A percentile compares a stretch with the other conserved stretches of the same genome.
phyloP scores from a whole-genome alignment of 2,888 invertebrate species.

The Sussaba pulchella region DNA sequence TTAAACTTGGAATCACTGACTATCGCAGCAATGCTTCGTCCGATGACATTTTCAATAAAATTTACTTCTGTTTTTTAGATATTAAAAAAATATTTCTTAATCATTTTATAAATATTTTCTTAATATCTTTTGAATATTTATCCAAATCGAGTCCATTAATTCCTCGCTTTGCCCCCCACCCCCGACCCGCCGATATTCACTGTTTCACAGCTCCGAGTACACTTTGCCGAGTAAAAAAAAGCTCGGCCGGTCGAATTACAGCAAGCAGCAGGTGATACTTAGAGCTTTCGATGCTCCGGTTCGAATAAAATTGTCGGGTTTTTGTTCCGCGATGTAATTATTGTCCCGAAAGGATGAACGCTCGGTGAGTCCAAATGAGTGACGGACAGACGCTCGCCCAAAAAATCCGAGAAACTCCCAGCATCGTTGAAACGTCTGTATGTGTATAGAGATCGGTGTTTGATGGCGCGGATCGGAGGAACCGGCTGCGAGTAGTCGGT shows the following conservation, averaged over 20 bases:
- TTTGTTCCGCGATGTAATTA: slow-evolving; percentile 68
- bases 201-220: too few species aligned
- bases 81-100: too few species aligned
- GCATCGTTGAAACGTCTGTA: neutral
- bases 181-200: too few species aligned
- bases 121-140: too few species aligned
- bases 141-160: too few species aligned
- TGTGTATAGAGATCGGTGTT: neutral
- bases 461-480: slow-evolving; percentile 7
- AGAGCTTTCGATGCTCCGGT: slow-evolving; percentile 38
- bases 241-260: slow-evolving; percentile 62
- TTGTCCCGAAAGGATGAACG: slow-evolving; percentile 54
- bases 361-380: slow-evolving; percentile 46
- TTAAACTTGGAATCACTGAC: too few species aligned
- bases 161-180: too few species aligned
- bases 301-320: slow-evolving; percentile 62
- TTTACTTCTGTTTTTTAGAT: too few species aligned
- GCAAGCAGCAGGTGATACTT: slow-evolving; percentile 66
- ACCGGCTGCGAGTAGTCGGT: slow-evolving; percentile 2
- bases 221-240: slow-evolving; percentile 33
- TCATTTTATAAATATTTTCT: too few species aligned
- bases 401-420: slow-evolving; percentile 50
- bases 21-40: too few species aligned
- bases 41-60: too few species aligned
- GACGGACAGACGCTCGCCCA: slow-evolving; percentile 51